These are phyloP conservation scores for Glareola pratincola DNA, from an alignment of 2,113 vertebrate genomes.

Conservation along the genomic window DNA sequence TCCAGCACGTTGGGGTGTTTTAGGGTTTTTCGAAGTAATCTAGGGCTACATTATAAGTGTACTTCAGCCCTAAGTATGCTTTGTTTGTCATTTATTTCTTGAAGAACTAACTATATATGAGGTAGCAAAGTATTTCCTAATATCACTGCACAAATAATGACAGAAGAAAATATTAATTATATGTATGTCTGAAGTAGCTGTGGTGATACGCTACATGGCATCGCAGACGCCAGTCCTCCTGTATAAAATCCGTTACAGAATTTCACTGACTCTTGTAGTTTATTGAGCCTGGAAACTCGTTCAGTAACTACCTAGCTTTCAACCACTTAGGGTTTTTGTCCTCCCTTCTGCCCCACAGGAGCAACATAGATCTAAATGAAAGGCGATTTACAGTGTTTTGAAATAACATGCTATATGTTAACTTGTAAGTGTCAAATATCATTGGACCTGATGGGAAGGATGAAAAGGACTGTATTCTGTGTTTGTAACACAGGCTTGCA, in stretches of 20 bases:
- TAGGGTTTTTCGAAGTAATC: neutral
- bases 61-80: neutral
- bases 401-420: neutral
- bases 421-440: neutral
- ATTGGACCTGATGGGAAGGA: neutral
- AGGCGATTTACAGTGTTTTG: neutral
- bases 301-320: neutral
- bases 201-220: neutral
- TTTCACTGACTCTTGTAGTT: neutral
- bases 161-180: neutral
- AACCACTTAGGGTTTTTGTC: neutral
- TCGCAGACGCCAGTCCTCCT: neutral
- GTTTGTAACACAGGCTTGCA: neutral
- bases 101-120: neutral
- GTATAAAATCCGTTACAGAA: neutral
- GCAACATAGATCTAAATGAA: neutral
- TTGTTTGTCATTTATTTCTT: neutral
- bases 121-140: neutral
- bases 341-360: neutral
- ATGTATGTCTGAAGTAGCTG: neutral
- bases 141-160: neutral
- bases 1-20: neutral
- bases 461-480: neutral
- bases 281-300: neutral
- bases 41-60: neutral